These are phyloP conservation scores for Drosophila bocqueti DNA, from an alignment of 1,140 invertebrate species.

Conservation along the genomic window DNA sequence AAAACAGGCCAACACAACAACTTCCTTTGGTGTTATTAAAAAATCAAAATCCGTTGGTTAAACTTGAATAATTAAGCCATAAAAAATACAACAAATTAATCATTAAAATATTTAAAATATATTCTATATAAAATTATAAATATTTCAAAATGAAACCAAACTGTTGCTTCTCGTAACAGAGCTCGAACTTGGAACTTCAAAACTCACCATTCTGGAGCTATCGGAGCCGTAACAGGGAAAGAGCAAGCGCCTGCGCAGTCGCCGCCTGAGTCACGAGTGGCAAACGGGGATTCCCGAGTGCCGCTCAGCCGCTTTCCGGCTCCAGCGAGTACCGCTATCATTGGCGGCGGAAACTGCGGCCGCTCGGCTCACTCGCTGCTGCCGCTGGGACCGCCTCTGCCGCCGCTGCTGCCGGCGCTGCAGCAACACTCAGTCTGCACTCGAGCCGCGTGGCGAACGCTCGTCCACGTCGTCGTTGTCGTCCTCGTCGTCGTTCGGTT, in stretches of 20 bases:
- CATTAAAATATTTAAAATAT: background rate
- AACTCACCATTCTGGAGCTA: slow-evolving; percentile 37
- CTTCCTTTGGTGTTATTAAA: background rate
- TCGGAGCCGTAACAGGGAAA: slow-evolving; percentile 29
- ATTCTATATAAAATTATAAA: background rate
- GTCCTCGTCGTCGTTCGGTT: slow-evolving; percentile 45
- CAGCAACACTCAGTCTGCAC: slow-evolving; percentile 42
- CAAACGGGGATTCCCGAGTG: slow-evolving; percentile 10
- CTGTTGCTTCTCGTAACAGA: slow-evolving; percentile 66
- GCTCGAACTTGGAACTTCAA: slow-evolving; percentile 1
- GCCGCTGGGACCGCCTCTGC: slow-evolving; percentile 37
- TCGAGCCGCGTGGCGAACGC: slow-evolving; percentile 66
- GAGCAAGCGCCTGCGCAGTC: slow-evolving; percentile 56
- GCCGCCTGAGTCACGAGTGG: background rate
- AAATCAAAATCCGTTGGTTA: background rate
- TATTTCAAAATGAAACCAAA: slow-evolving; percentile 37
- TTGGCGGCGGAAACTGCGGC: slow-evolving; percentile 45
- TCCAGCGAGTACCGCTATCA: slow-evolving; percentile 45
- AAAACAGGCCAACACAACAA: background rate
- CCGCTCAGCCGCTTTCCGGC: background rate
- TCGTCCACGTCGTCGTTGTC: slow-evolving; percentile 25
- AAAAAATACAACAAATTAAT: too few species aligned
- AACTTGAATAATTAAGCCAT: background rate
- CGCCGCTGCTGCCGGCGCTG: slow-evolving; percentile 40
- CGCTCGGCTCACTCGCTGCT: slow-evolving; percentile 57